phyloP scores from a whole-genome alignment of 1,140 invertebrate genomes.

The Leptinotarsa undecemlineata region DNA sequence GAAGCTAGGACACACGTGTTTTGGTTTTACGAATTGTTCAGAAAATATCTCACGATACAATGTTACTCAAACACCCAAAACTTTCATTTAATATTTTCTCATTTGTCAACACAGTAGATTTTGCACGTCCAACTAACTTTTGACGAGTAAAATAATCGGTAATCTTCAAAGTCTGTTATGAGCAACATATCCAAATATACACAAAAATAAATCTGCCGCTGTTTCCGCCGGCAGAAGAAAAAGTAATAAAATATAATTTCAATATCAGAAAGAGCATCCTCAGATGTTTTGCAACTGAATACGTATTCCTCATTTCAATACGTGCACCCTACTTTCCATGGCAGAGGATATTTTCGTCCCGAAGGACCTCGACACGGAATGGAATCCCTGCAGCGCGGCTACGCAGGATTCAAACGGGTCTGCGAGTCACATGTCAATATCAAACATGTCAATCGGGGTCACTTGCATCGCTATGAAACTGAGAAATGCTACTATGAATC shows the following conservation, averaged over 20 bases:
- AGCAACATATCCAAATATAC: too few relatives aligned
- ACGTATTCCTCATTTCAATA: conserved; percentile 33
- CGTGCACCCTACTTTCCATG: conserved; percentile 19
- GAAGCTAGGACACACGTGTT: too few relatives aligned
- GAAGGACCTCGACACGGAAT: conserved; percentile 41
- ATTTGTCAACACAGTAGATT: too few relatives aligned
- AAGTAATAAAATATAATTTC: conserved; percentile 15
- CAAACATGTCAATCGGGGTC: conserved; percentile 37
- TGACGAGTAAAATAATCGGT: too few relatives aligned
- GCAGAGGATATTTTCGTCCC: conserved; percentile 23
- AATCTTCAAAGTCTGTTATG: too few relatives aligned
- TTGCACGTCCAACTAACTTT: too few relatives aligned
- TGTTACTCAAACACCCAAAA: too few relatives aligned
- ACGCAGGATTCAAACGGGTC: conserved; percentile 33
- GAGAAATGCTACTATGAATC: conserved; percentile 2
- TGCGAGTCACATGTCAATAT: conserved; percentile 44
- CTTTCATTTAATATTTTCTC: too few relatives aligned
- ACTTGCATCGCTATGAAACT: not conserved
- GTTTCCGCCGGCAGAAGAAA: not conserved
- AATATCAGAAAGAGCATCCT: conserved; percentile 18
- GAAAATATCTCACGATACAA: too few relatives aligned
- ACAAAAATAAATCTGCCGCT: not conserved
- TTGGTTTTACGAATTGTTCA: too few relatives aligned
- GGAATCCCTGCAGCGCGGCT: conserved; percentile 39
- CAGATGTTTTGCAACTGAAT: conserved; percentile 10